Evolutionary conservation across 2,888 invertebrate species (phyloP).

Genomic region (Cheilosia pagana): DNA sequence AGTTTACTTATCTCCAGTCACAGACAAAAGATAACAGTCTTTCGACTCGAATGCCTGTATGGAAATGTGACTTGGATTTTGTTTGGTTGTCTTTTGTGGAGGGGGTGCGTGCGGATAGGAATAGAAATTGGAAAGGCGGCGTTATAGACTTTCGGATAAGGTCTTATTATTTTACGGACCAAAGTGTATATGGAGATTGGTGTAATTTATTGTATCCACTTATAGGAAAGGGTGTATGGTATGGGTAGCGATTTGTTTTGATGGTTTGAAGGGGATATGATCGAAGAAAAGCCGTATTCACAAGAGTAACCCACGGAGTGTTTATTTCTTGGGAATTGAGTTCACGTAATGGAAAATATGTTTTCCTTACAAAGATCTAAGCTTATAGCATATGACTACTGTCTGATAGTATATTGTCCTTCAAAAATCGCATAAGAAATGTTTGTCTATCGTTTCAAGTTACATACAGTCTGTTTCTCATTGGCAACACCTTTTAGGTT

Average conservation of each 20-base stretch:
- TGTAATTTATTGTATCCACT: conserved; percentile 40
- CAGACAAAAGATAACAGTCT: conserved; percentile 59
- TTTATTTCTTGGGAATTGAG: too few species aligned
- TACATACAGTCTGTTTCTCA: too few species aligned
- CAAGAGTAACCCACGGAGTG: too few species aligned
- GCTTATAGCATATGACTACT: too few species aligned
- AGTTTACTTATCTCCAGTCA: conserved; percentile 56
- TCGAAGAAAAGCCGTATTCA: too few species aligned
- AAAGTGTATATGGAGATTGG: conserved; percentile 42
- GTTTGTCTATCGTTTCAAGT: too few species aligned
- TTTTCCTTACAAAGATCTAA: too few species aligned
- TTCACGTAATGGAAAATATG: too few species aligned
- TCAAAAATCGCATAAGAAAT: too few species aligned
- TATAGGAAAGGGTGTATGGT: not conserved
- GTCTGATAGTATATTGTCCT: too few species aligned
- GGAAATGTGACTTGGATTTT: conserved; percentile 59
- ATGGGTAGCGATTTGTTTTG: conserved; percentile 11
- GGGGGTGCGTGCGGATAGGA: not conserved
- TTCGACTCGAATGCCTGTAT: conserved; percentile 58
- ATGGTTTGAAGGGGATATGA: not conserved
- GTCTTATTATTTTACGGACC: conserved; percentile 38
- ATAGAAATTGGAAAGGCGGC: conserved; percentile 47
- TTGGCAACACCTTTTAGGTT: too few species aligned
- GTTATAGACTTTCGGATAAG: not conserved
- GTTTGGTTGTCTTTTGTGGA: not conserved